Evolutionary conservation across 2,888 invertebrate species (phyloP).

Genomic region (Apomyelois bistriatella): DNA sequence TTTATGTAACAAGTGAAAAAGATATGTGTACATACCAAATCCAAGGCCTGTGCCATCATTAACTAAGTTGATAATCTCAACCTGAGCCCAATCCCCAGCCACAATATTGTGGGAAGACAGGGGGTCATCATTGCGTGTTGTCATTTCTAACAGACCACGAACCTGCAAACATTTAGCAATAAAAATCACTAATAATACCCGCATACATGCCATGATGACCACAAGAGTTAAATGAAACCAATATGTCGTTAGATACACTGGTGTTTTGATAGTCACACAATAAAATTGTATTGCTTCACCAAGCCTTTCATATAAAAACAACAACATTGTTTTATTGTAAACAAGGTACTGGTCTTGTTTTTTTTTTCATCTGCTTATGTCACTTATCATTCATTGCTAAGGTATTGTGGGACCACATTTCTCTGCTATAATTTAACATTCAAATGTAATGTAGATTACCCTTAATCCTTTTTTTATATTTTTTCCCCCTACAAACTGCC

Average conservation of each 20-base stretch:
- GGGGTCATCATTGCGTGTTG: constrained; percentile 79
- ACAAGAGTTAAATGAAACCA: neutral
- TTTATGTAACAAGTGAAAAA: neutral
- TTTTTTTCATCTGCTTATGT: neutral
- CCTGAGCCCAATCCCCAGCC: constrained; percentile 96
- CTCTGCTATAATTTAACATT: no score
- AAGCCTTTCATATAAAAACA: neutral
- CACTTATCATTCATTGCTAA: neutral
- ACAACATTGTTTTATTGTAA: neutral
- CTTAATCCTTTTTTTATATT: no score
- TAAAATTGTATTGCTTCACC: neutral
- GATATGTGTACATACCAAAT: constrained; percentile 82
- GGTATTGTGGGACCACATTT: no score
- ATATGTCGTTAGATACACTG: no score
- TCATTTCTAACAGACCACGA: constrained; percentile 84
- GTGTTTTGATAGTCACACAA: neutral
- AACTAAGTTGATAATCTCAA: constrained; percentile 97
- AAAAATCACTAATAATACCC: neutral
- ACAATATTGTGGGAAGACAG: constrained; percentile 72
- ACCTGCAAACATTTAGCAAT: constrained; percentile 32
- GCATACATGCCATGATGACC: neutral
- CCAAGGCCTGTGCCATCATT: constrained; percentile 99
- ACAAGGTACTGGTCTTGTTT: neutral
- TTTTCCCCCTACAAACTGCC: no score
- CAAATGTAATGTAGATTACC: no score